Evolutionary conservation across 2,797 vertebrate species (phyloP).

Genomic region (Meriones psammophilus): DNA sequence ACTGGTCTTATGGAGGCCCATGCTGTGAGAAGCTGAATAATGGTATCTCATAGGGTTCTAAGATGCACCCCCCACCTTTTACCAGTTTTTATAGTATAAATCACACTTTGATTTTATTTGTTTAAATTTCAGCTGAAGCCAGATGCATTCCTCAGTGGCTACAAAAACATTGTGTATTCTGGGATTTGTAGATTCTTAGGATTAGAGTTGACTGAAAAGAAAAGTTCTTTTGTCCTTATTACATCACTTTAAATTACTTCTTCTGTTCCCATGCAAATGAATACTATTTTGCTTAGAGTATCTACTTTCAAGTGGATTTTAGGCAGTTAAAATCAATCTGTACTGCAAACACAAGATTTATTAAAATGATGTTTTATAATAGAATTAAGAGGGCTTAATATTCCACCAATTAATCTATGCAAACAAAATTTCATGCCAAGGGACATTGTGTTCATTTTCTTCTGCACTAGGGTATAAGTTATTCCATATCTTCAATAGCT

Average conservation of each 20-base stretch:
- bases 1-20: background rate
- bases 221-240: conserved; percentile 39
- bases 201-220: background rate
- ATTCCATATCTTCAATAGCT: background rate
- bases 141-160: conserved; percentile 1
- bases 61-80: background rate
- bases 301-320: conserved; percentile 46
- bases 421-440: background rate
- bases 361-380: conserved; percentile 61
- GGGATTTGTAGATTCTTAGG: background rate
- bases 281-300: background rate
- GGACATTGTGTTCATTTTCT: background rate
- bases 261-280: conserved; percentile 17
- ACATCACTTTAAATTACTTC: conserved; percentile 49
- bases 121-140: background rate
- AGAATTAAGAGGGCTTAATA: conserved; percentile 42
- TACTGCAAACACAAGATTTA: conserved; percentile 43
- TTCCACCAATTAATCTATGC: conserved; percentile 41
- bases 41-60: background rate
- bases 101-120: conserved; percentile 47
- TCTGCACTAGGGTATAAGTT: background rate
- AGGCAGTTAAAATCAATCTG: conserved; percentile 60
- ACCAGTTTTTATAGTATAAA: background rate
- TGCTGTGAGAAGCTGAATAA: background rate
- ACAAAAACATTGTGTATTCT: background rate